Base-by-base conservation (phyloP, 2,888 invertebrate species). In the Cacoxenus indagator region DNA sequence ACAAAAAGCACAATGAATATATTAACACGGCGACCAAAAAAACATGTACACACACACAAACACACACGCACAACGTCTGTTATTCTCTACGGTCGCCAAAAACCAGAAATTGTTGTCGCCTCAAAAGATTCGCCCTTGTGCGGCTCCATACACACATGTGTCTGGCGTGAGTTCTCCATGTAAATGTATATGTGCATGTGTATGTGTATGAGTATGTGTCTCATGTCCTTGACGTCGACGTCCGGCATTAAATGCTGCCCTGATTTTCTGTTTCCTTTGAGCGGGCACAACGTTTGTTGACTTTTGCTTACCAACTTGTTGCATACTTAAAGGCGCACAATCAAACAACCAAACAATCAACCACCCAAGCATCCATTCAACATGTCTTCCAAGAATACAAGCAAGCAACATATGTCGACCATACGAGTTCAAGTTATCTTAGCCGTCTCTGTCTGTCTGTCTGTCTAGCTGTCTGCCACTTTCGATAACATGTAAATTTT, bases 401-500 rank as follows among this genome's bases (percentile, higher is more conserved):
- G 68, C 68, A 72, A 75, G 73, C 73, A 71, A 67, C 27, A 70
- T 51, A 55, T 26, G 55, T 29, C 55, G 45, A 65, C 67, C 71
- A 73, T 65, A 11, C 48, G 29, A 55, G 22, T 46, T 64, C n/a
- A 27, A 48, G 9, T 55, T 59, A 1, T 29, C 4, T 61, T 4
- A 43, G n/a, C n/a, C n/a, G n/a, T n/a, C n/a, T n/a, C n/a, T n/a
- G n/a, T n/a, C n/a, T n/a, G n/a, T n/a, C n/a, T n/a, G n/a, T n/a
- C n/a, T n/a, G n/a, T n/a, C n/a, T 14, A 14, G 4, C 57, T 31
- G 64, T 19, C 43, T 66, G 31, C 37, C 45, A 71, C 74, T 51
- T 77, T 83, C 77, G 84, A 83, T 87, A 86, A 85, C 83, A 87
- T 86, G 86, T 83, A 87, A 87, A 85, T 85, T 85, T 84, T n/a